Conservation (phyloP, 2,888 invertebrate species). For the Drosophila setosimentum region DNA sequence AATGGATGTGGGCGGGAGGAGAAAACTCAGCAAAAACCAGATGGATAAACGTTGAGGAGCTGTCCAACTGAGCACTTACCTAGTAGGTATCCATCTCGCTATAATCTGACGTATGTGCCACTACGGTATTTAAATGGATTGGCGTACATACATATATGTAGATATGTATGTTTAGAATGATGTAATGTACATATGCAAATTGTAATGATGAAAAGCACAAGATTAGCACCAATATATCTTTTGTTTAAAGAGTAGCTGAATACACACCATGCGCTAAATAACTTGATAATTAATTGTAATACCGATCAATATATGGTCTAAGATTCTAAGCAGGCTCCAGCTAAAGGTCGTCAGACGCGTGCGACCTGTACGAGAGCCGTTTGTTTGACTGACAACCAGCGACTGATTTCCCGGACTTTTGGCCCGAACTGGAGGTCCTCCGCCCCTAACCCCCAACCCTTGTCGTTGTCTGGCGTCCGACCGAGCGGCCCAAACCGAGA, state of each 20-base stretch:
- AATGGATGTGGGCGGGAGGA: constrained; percentile 2
- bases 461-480: constrained; percentile 15
- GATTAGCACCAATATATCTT: constrained; percentile 8
- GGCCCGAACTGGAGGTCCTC: constrained; percentile 25
- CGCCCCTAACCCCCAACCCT: background rate
- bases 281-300: constrained; percentile 3
- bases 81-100: constrained; percentile 72
- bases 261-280: constrained; percentile 72
- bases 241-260: constrained; percentile 8
- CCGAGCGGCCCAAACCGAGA: constrained; percentile 32
- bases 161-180: constrained; percentile 24
- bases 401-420: constrained; percentile 66
- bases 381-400: constrained; percentile 78
- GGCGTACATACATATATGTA: background rate
- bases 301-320: constrained; percentile 55
- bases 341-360: constrained; percentile 29
- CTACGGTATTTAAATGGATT: constrained; percentile 33
- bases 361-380: constrained; percentile 39
- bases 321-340: constrained; percentile 2
- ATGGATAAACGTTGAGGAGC: constrained; percentile 1
- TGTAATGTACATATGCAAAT: constrained; percentile 44
- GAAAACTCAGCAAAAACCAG: constrained; percentile 10
- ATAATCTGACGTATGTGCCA: constrained; percentile 74
- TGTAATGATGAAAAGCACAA: constrained; percentile 1
- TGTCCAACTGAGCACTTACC: constrained; percentile 65